Conservation (phyloP, 2,888 invertebrate genomes). For the Drosophila mettleri region DNA sequence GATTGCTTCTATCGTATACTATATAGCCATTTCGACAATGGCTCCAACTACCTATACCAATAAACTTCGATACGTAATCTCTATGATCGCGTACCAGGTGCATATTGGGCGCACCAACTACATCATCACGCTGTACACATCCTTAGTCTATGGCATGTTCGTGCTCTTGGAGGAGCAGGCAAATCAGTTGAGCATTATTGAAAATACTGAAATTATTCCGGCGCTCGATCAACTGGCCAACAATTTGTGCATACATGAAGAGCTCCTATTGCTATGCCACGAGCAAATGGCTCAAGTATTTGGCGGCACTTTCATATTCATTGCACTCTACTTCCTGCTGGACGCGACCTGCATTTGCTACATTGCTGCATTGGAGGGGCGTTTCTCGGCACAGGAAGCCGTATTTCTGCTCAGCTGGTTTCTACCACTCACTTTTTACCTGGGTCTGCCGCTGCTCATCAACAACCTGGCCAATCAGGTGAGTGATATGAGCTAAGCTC, state of each 20-base stretch:
- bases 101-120: slow-evolving; percentile 16
- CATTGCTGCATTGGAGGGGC: slow-evolving; percentile 1
- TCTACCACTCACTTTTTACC: slow-evolving; percentile 25
- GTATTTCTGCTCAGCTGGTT: slow-evolving; percentile 7
- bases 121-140: slow-evolving; percentile 24
- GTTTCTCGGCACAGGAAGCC: neutral
- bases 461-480: slow-evolving; percentile 33
- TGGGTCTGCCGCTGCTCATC: slow-evolving; percentile 31
- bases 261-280: slow-evolving; percentile 38
- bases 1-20: slow-evolving; percentile 1
- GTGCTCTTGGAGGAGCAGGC: slow-evolving; percentile 22
- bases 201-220: neutral
- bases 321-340: slow-evolving; percentile 24
- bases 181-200: neutral
- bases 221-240: slow-evolving; percentile 4
- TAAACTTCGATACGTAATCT: neutral
- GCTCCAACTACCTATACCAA: accelerated
- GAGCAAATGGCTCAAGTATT: slow-evolving; percentile 37
- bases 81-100: neutral
- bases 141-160: slow-evolving; percentile 19
- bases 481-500: slow-evolving; percentile 14
- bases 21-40: neutral
- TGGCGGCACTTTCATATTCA: slow-evolving; percentile 40
- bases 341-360: slow-evolving; percentile 21
- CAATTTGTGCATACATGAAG: slow-evolving; percentile 34